A percentile compares a stretch with the other conserved stretches of the same genome.
Conservation (phyloP, 2,888 invertebrate species). For the Phengaris arion region DNA sequence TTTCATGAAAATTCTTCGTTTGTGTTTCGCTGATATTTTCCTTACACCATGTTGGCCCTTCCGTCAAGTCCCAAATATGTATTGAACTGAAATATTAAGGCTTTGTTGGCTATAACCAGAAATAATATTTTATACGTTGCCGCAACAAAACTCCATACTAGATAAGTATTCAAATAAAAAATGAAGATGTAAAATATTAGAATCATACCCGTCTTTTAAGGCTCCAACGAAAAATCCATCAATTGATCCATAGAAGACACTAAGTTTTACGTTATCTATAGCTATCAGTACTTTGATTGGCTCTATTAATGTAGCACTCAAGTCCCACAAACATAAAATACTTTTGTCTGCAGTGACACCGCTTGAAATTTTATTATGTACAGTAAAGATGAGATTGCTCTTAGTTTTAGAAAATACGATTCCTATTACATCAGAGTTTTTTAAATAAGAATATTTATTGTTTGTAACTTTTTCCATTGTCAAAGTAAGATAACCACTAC, state of each 20-base stretch:
- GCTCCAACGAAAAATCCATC: constrained; percentile 66
- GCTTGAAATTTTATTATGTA: constrained; percentile 50
- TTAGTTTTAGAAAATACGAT: constrained; percentile 58
- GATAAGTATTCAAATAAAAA: too few species aligned
- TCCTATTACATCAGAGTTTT: constrained; percentile 50
- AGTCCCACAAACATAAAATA: constrained; percentile 65
- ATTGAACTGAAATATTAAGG: constrained; percentile 54
- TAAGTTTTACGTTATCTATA: constrained; percentile 58
- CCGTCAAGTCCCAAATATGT: constrained; percentile 69
- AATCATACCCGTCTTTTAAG: constrained; percentile 63
- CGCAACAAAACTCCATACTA: too few species aligned
- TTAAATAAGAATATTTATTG: constrained; percentile 47
- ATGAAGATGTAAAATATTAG: background rate
- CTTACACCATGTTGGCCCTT: constrained; percentile 54
- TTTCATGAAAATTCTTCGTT: constrained; percentile 48
- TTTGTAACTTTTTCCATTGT: constrained; percentile 45
- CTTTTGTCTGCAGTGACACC: constrained; percentile 45
- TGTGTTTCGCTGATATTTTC: constrained; percentile 47
- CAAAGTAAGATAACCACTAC: constrained; percentile 57
- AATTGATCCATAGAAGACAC: constrained; percentile 54
- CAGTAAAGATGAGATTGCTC: constrained; percentile 57
- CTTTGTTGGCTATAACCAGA: background rate
- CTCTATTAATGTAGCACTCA: constrained; percentile 54
- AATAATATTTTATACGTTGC: too few species aligned
- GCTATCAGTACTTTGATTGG: constrained; percentile 61